Evolutionary conservation across 1,140 invertebrate genomes (phyloP).

Genomic region (Diprion similis): DNA sequence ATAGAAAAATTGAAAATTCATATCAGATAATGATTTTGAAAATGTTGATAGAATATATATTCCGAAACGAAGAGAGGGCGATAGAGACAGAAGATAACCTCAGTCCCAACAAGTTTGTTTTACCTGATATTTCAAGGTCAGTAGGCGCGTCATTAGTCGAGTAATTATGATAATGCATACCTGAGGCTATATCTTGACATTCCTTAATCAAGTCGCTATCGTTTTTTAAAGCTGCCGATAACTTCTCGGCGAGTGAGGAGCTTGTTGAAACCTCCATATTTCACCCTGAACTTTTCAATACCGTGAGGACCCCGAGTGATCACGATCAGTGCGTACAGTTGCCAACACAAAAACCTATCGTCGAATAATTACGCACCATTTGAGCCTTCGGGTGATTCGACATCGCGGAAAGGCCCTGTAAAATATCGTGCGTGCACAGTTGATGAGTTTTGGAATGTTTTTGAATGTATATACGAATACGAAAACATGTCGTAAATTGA

Average conservation of each 20-base stretch:
- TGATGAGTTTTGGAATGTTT: no score
- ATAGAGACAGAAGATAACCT: conserved; percentile 1
- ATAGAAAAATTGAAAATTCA: not conserved
- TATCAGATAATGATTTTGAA: not conserved
- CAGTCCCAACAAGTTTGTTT: not conserved
- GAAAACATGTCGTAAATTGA: no score
- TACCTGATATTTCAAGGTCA: conserved; percentile 2
- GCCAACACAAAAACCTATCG: no score
- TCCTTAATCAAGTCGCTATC: conserved; percentile 30
- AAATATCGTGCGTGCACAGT: no score
- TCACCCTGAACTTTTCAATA: no score
- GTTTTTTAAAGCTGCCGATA: conserved; percentile 35
- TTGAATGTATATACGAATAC: no score
- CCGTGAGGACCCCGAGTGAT: no score
- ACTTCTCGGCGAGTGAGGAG: conserved; percentile 34
- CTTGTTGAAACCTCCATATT: conserved; percentile 37
- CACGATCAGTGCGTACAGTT: no score
- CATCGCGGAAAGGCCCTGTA: no score
- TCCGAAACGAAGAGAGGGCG: not conserved
- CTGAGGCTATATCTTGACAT: conserved; percentile 44
- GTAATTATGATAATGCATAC: conserved; percentile 36
- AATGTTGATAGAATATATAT: not conserved
- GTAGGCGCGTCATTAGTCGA: conserved; percentile 5
- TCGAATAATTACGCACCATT: no score
- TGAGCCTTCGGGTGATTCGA: no score